Evolutionary conservation across 2,888 invertebrate species (phyloP).

Genomic region (Dinocampus coccinellae): DNA sequence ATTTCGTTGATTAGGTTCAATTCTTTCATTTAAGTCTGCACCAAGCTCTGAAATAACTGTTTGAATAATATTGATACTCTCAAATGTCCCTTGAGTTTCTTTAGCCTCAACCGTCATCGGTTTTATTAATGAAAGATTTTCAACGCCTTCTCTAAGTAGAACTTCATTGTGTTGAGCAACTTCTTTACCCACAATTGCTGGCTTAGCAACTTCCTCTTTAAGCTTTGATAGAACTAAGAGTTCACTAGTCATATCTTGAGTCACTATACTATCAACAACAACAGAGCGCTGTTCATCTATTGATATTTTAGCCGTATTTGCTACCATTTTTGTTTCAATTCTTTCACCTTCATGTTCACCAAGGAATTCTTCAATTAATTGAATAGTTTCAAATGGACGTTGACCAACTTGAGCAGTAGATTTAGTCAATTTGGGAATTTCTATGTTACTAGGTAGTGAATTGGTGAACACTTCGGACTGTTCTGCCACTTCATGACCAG

Average conservation of each 20-base stretch:
- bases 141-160: constrained; percentile 52
- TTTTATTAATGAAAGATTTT: constrained; percentile 55
- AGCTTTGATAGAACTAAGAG: constrained; percentile 46
- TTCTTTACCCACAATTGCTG: constrained; percentile 64
- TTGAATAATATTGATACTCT: constrained; percentile 69
- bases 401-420: constrained; percentile 66
- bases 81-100: constrained; percentile 69
- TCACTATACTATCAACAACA: constrained; percentile 51
- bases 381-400: constrained; percentile 68
- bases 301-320: constrained; percentile 64
- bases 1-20: constrained; percentile 54
- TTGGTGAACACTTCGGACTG: constrained; percentile 70
- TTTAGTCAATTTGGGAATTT: constrained; percentile 56
- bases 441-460: constrained; percentile 65
- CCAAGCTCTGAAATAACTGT: constrained; percentile 55
- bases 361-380: constrained; percentile 66
- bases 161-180: constrained; percentile 66
- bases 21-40: constrained; percentile 48
- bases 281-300: constrained; percentile 65
- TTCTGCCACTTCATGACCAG: constrained; percentile 70
- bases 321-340: constrained; percentile 54
- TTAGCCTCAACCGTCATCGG: constrained; percentile 67
- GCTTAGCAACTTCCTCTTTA: constrained; percentile 59
- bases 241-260: constrained; percentile 53
- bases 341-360: constrained; percentile 70